phyloP scores from a whole-genome alignment of 1,140 invertebrate genomes.

The Lerema accius region DNA sequence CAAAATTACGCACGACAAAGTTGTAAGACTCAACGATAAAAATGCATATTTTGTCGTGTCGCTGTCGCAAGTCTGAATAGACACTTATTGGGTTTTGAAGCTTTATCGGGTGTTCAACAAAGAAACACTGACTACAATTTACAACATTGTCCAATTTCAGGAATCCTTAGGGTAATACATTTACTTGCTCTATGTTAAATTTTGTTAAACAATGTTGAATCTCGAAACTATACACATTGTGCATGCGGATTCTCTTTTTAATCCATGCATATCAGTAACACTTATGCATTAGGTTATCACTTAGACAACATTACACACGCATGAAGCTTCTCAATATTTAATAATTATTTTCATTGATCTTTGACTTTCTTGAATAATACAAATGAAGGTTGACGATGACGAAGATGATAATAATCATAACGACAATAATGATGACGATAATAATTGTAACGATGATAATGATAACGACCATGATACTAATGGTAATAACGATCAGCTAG shows the following conservation, averaged over 20 bases:
- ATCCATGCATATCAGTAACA: not conserved
- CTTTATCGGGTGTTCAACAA: constrained; percentile 10
- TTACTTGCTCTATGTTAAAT: constrained; percentile 6
- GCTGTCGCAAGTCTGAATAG: too few relatives aligned
- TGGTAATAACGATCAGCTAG: too few relatives aligned
- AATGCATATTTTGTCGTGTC: too few relatives aligned
- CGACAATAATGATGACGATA: too few relatives aligned
- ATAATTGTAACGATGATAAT: too few relatives aligned
- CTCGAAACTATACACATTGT: not conserved
- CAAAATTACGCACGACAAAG: too few relatives aligned
- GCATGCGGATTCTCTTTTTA: not conserved
- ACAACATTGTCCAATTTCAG: constrained; percentile 59
- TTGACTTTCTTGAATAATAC: too few relatives aligned
- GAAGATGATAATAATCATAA: too few relatives aligned
- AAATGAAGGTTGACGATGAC: too few relatives aligned
- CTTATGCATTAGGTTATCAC: not conserved
- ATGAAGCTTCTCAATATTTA: not conserved
- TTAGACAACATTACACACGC: not conserved
- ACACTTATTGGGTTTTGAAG: not conserved
- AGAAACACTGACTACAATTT: constrained; percentile 53
- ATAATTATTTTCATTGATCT: too few relatives aligned
- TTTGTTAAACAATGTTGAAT: not conserved
- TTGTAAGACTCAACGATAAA: too few relatives aligned
- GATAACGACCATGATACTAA: too few relatives aligned
- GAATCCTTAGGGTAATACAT: constrained; percentile 55